A percentile compares a stretch with the other conserved stretches of the same genome.
phyloP scores from a whole-genome alignment of 2,888 invertebrate genomes.

The Meteorus colon region DNA sequence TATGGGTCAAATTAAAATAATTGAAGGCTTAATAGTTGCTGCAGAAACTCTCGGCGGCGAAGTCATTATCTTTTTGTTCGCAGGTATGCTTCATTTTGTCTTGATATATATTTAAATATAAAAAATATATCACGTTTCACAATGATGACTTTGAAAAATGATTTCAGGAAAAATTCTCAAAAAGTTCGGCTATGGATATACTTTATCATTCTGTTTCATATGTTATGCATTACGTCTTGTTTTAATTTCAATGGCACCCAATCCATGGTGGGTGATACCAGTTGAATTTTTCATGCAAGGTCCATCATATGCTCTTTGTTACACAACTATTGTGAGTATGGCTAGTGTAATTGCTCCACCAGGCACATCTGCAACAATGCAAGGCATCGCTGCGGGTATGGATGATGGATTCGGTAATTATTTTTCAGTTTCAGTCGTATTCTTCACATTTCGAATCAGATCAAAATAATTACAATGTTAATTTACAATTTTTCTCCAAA shows the following conservation, averaged over 20 bases:
- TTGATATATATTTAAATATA: not conserved
- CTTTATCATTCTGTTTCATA: slow-evolving; percentile 84
- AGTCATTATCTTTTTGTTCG: slow-evolving; percentile 83
- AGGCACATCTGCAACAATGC: slow-evolving; percentile 88
- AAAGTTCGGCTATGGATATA: slow-evolving; percentile 84
- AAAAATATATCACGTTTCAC: not conserved
- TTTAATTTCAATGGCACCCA: slow-evolving; percentile 83
- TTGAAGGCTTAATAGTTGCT: slow-evolving; percentile 87
- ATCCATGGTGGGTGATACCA: slow-evolving; percentile 88
- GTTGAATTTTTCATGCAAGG: slow-evolving; percentile 89
- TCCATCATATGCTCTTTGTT: slow-evolving; percentile 90
- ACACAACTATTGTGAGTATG: slow-evolving; percentile 84
- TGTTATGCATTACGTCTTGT: slow-evolving; percentile 85
- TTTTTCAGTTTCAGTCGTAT: slow-evolving; percentile 6
- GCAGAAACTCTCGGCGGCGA: slow-evolving; percentile 87
- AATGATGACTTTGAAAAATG: not conserved
- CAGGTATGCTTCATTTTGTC: slow-evolving; percentile 74
- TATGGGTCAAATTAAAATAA: slow-evolving; percentile 81
- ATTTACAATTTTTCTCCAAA: too few species aligned
- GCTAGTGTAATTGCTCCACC: slow-evolving; percentile 77
- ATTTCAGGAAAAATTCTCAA: slow-evolving; percentile 84
- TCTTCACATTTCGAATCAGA: not conserved
- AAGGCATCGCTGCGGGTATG: slow-evolving; percentile 91
- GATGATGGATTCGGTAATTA: slow-evolving; percentile 85
- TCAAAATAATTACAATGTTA: slow-evolving; percentile 6